phyloP scores from a whole-genome alignment of 2,797 vertebrate species.

The Thaleichthys pacificus region DNA sequence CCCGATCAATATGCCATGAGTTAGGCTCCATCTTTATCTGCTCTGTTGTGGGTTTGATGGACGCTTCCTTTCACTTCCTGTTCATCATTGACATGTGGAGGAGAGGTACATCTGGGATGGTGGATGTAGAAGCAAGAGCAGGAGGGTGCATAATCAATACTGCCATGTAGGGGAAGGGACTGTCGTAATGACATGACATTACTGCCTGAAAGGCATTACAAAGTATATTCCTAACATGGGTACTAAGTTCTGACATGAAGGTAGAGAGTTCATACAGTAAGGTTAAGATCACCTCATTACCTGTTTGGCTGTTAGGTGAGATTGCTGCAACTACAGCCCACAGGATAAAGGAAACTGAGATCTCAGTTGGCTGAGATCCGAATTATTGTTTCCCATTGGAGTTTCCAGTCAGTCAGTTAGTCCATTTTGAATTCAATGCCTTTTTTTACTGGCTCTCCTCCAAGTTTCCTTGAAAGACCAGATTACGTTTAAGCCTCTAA shows the following conservation, averaged over 20 bases:
- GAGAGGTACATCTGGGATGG: conserved; percentile 20
- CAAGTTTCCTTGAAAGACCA: conserved; percentile 7
- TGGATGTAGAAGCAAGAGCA: background rate
- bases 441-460: conserved; percentile 1
- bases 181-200: conserved; percentile 7
- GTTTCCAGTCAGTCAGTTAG: background rate
- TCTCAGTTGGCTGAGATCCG: background rate
- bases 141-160: conserved; percentile 23
- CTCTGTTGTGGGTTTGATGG: conserved; percentile 21
- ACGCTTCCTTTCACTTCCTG: conserved; percentile 21
- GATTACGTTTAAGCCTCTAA: conserved; percentile 3
- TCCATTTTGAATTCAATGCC: background rate
- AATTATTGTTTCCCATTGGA: background rate
- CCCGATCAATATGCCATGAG: conserved; percentile 42
- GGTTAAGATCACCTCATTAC: background rate
- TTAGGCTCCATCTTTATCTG: conserved; percentile 32
- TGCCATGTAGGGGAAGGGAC: conserved; percentile 7
- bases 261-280: background rate
- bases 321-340: too few relatives aligned
- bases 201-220: background rate
- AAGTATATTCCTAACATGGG: conserved; percentile 5
- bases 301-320: background rate
- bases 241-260: background rate
- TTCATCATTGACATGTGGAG: conserved; percentile 18
- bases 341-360: too few relatives aligned